Evolutionary conservation across 2,113 vertebrate species (phyloP), one percentile per base, ranked within the genome.

Genomic region (Dicerorhinus sumatrensis): DNA sequence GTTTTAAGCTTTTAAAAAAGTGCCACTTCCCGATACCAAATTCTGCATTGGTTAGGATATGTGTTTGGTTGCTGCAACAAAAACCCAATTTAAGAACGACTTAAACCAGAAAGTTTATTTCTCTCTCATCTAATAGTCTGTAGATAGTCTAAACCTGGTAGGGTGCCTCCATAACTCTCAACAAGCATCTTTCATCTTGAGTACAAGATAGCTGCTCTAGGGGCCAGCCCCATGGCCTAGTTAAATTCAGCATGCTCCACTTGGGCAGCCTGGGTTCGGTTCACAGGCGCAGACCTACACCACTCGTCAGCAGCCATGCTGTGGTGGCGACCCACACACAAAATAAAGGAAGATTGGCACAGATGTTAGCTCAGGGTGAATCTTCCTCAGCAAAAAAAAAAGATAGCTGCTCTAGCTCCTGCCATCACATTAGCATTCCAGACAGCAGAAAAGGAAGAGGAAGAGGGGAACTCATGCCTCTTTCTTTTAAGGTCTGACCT

Each of bases 1-100:
- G 13, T 70, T 89, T 97, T 54, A 82, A 70, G 18, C 75, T 79
- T 91, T 92, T 86, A 89, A 76, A 67, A 54, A 23, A 92, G 36
- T 17, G 39, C 60, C 17, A 13, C 31, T 81, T 94, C 54, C 87
- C 86, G 82, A 82, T 63, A 54, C 23, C 77, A 96, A 62, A 33
- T 90, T 97, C 54, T 82, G 42, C 31, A 46, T 93, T 82, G 18
- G 20, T 89, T 89, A 82, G 14, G 27, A 51, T 51, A 51, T 27
- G 5, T 2, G 2, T 58, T 75, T 65, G 31, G n/a, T 89, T 93
- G 70, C 27, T 83, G 12, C 69, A 88, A 94, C 20, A 27, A 87
- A 72, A 56, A 62, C 25, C 8, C 31, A 75, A 10, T 36, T 94
- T 63, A 93, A 95, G 62, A 93, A 81, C 94, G 65, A 72, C 20